Percentiles rank a stretch among this genome's conserved stretches.
These are phyloP conservation scores for Diphyllodes magnificus DNA, from an alignment of 2,113 vertebrate species.

Conservation along the genomic window DNA sequence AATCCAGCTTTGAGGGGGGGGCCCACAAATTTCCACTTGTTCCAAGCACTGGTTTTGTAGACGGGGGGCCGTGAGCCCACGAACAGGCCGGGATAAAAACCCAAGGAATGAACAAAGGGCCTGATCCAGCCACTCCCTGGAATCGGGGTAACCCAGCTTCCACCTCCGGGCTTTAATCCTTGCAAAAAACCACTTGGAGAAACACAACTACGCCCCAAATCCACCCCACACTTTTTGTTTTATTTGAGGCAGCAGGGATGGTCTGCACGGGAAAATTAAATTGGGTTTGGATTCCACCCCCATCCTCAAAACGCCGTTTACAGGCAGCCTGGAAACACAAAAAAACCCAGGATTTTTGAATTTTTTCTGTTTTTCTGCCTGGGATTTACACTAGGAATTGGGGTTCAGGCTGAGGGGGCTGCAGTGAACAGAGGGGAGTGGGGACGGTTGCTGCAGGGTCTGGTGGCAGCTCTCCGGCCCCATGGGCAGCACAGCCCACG, in stretches of 20 bases:
- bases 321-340: not conserved
- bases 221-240: not conserved
- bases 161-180: fast-evolving
- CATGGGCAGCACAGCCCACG: fast-evolving
- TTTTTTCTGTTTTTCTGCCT: not conserved
- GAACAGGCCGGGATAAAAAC: not conserved
- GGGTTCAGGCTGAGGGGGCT: not conserved
- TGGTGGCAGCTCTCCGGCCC: not conserved
- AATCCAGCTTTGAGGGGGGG: not conserved
- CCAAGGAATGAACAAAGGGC: not conserved
- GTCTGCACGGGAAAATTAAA: not conserved
- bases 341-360: not conserved
- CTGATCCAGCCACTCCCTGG: not conserved
- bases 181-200: fast-evolving
- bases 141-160: not conserved
- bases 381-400: not conserved
- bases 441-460: fast-evolving
- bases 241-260: not conserved
- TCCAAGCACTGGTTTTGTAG: not conserved
- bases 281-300: not conserved
- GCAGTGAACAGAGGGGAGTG: not conserved
- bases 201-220: not conserved
- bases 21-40: not conserved
- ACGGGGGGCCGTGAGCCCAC: fast-evolving
- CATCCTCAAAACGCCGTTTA: not conserved